These are phyloP conservation scores for Apteryx owenii DNA, from an alignment of 2,113 vertebrate genomes.

Conservation along the genomic window DNA sequence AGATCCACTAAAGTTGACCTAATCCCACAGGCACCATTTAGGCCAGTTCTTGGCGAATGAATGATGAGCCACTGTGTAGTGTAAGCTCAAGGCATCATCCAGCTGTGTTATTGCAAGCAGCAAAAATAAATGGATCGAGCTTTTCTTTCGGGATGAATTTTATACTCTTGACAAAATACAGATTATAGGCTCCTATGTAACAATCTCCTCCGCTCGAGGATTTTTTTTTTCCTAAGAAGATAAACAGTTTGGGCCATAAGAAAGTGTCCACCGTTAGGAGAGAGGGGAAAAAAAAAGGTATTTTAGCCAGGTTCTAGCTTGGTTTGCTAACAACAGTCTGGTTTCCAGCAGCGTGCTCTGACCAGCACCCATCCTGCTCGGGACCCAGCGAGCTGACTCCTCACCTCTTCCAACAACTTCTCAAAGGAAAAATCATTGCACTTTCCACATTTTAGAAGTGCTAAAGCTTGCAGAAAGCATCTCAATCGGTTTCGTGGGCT, in stretches of 20 bases:
- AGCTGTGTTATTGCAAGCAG: conserved; percentile 78
- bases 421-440: background rate
- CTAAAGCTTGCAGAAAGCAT: background rate
- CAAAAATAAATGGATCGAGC: conserved; percentile 75
- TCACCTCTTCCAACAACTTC: background rate
- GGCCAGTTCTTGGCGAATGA: conserved; percentile 80
- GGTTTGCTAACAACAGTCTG: background rate
- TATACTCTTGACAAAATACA: conserved; percentile 71
- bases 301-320: background rate
- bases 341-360: background rate
- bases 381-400: background rate
- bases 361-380: background rate
- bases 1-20: conserved; percentile 85
- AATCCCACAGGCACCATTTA: conserved; percentile 85
- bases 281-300: accelerated
- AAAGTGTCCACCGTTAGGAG: background rate
- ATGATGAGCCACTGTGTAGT: conserved; percentile 74
- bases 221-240: background rate
- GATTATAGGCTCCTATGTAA: conserved; percentile 47
- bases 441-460: background rate
- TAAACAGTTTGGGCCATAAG: background rate
- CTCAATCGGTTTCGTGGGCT: background rate
- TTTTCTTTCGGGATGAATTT: conserved; percentile 74
- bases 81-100: conserved; percentile 72
- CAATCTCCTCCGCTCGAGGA: background rate